A percentile compares a stretch with the other conserved stretches of the same genome.
These are phyloP conservation scores for Premnoplex brunnescens DNA, from an alignment of 2,797 vertebrate species.

Conservation along the genomic window DNA sequence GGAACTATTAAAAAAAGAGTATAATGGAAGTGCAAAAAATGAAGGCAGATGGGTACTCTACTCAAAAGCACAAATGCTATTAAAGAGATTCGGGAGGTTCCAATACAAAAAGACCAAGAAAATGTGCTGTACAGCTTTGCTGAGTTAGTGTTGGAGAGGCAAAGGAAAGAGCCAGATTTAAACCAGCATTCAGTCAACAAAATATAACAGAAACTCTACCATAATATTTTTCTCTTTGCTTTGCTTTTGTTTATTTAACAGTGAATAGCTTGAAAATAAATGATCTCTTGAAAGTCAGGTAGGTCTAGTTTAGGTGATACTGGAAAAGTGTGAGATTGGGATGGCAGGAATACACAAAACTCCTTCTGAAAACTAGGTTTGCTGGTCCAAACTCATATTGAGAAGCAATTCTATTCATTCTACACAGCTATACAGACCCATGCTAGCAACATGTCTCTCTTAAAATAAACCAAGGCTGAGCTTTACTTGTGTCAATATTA, in stretches of 20 bases:
- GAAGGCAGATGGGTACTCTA: not conserved
- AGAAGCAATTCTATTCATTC: slow-evolving; percentile 50
- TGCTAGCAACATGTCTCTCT: slow-evolving; percentile 34
- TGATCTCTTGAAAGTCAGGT: not conserved
- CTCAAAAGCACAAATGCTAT: not conserved
- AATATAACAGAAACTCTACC: not conserved
- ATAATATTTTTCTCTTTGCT: not conserved
- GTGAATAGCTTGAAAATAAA: slow-evolving; percentile 30
- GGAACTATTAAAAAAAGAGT: not conserved
- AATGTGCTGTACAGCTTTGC: not conserved
- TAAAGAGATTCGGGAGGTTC: not conserved
- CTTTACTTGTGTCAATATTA: slow-evolving; percentile 64
- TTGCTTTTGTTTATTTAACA: not conserved
- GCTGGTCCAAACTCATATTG: not conserved
- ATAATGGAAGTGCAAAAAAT: not conserved
- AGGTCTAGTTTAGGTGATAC: not conserved
- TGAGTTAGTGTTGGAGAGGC: not conserved
- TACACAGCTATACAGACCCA: slow-evolving; percentile 49
- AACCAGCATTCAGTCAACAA: not conserved
- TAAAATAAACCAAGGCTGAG: slow-evolving; percentile 62
- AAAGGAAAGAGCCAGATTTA: not conserved
- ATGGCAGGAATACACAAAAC: not conserved
- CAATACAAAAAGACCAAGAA: slow-evolving; percentile 43
- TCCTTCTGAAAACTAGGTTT: not conserved
- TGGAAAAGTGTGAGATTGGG: not conserved